Conservation (phyloP, 2,888 invertebrate genomes). For the Metalampra italica region DNA sequence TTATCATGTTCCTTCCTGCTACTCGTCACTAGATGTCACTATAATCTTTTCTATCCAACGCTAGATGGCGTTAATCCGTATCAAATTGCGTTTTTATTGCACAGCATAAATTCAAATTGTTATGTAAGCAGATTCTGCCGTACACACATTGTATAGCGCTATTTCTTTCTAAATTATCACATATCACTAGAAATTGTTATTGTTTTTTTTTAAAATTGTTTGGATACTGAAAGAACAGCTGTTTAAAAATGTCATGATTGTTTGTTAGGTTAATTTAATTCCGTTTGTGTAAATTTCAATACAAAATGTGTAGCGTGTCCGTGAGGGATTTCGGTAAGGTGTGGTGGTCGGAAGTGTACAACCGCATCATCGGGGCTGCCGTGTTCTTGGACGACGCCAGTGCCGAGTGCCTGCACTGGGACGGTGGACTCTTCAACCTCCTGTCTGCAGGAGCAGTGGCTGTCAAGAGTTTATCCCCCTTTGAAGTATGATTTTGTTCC, state of each 20-base stretch:
- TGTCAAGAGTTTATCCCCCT: constrained; percentile 81
- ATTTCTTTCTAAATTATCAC: neutral
- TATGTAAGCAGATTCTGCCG: neutral
- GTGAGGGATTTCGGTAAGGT: constrained; percentile 67
- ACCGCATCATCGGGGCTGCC: constrained; percentile 79
- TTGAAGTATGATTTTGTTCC: constrained; percentile 80
- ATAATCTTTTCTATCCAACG: neutral
- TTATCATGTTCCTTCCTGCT: neutral
- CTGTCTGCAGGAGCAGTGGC: constrained; percentile 79
- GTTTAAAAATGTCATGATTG: too few species aligned
- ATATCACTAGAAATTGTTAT: too few species aligned
- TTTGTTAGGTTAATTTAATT: too few species aligned
- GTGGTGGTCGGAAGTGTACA: constrained; percentile 81
- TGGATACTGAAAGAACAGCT: too few species aligned
- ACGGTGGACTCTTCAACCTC: constrained; percentile 80
- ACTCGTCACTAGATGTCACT: neutral
- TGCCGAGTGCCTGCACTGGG: constrained; percentile 84
- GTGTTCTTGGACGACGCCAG: constrained; percentile 81
- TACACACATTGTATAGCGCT: neutral
- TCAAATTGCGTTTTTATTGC: neutral
- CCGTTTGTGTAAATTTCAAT: too few species aligned
- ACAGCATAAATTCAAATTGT: neutral
- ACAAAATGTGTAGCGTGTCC: constrained; percentile 36
- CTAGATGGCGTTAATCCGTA: neutral
- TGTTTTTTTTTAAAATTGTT: too few species aligned